A percentile compares a stretch with the other conserved stretches of the same genome.
Evolutionary conservation across 2,888 invertebrate genomes (phyloP).

Genomic region (Megastigmus dorsalis): DNA sequence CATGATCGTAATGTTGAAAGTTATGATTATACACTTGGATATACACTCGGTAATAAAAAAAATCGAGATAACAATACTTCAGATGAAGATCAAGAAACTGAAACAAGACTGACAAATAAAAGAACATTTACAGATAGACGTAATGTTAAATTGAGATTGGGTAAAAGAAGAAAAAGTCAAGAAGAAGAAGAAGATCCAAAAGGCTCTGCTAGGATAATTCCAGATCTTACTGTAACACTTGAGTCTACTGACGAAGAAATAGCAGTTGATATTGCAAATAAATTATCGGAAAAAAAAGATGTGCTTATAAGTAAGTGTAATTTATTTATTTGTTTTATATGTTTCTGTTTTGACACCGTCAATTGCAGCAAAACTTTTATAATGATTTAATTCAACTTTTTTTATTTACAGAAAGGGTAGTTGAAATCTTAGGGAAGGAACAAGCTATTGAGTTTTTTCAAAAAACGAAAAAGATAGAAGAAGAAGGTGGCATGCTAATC

Average conservation of each 20-base stretch:
- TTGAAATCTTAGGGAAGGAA: constrained; percentile 83
- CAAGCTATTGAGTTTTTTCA: constrained; percentile 85
- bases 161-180: constrained; percentile 71
- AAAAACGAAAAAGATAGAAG: constrained; percentile 88
- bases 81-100: constrained; percentile 75
- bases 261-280: constrained; percentile 83
- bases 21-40: constrained; percentile 82
- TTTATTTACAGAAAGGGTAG: constrained; percentile 80
- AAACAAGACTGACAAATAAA: constrained; percentile 76
- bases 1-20: constrained; percentile 82
- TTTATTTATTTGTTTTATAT: neutral
- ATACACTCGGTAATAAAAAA: constrained; percentile 56
- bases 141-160: constrained; percentile 78
- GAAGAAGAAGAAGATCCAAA: constrained; percentile 75
- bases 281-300: constrained; percentile 84
- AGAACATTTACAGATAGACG: constrained; percentile 78
- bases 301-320: constrained; percentile 81
- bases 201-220: constrained; percentile 78
- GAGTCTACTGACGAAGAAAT: constrained; percentile 79
- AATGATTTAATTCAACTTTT: constrained; percentile 28
- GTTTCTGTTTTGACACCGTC: no score
- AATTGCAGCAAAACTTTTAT: no score
- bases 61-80: constrained; percentile 75
- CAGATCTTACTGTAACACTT: constrained; percentile 77
- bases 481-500: constrained; percentile 90